Base-by-base conservation (phyloP, 37 sponge, comb jelly and placozoan species). In the Trichoplax adhaerens region DNA sequence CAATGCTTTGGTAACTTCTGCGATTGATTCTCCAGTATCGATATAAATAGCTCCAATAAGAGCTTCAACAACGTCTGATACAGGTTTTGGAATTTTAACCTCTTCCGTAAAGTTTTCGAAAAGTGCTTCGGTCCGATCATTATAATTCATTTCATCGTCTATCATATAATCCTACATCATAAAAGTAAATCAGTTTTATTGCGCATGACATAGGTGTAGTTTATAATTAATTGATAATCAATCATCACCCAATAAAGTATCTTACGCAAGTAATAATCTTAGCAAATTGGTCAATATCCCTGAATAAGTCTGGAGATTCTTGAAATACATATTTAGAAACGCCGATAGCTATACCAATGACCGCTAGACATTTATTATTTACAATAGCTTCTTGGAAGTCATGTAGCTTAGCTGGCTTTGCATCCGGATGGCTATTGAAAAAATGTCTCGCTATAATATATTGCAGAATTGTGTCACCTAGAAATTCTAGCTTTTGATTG, bases 391-490 rank as follows among this genome's bases (percentile, higher is more conserved):
- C 77, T 50, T 87, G 76, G 71, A 92, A 79, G 5, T 68, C 77
- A 0, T 84, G 81, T 47, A 97, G 83, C 65, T 97, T 70, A 1
- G 90, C 99, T 3, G 91, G 94, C 10, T 64, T 56, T 52, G 73
- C 83, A 10, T 77, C 1, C 7, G 85, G 82, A 53, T 83, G 77
- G 56, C 68, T 68, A 1, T 62, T 62, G 81, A 87, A 98, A 64
- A 89, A 83, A 65, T 85, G 77, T 51, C 69, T 72, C 2, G 85
- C 86, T 58, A 89, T 79, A 54, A 98, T 79, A 54, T 87, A 93
- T 70, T 98, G 94, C 46, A 98, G 77, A 4, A 98, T 76, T 5
- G 99, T 94, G 72, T 98, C 99, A 3, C 99, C 99, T 0, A 98
- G 83, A 57, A 98, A 98, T 79, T 98, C 99, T 64, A 98, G 79